phyloP scores from a whole-genome alignment of 2,888 invertebrate genomes.

The Notodonta dromedarius region DNA sequence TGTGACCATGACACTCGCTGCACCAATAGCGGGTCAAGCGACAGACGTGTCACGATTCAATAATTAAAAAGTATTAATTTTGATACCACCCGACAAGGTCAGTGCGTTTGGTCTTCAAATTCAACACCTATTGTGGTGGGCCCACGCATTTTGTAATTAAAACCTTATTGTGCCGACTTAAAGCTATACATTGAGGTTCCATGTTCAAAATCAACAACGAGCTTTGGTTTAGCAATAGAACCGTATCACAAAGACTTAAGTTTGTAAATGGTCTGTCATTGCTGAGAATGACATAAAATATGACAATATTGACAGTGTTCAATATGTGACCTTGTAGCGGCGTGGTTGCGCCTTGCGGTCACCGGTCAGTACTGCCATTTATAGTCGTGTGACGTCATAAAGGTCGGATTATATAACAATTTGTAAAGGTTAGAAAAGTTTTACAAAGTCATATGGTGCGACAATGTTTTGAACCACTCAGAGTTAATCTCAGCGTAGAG shows the following conservation, averaged over 20 bases:
- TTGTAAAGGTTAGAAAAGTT: slow-evolving; percentile 8
- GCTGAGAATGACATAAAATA: slow-evolving; percentile 29
- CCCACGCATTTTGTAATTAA: slow-evolving; percentile 11
- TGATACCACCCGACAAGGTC: slow-evolving; percentile 54
- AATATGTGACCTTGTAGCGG: slow-evolving; percentile 30
- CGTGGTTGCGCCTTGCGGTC: slow-evolving; percentile 32
- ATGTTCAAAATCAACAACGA: slow-evolving; percentile 2
- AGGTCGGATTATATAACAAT: slow-evolving; percentile 35
- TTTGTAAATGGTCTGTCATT: slow-evolving; percentile 18
- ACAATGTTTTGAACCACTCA: not conserved
- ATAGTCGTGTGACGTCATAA: slow-evolving; percentile 21
- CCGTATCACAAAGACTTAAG: slow-evolving; percentile 2
- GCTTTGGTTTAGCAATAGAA: not conserved
- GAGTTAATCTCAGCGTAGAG: too few species aligned
- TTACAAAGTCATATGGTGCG: slow-evolving; percentile 7
- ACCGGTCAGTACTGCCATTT: slow-evolving; percentile 32
- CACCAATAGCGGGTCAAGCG: slow-evolving; percentile 28
- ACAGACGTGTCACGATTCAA: slow-evolving; percentile 48
- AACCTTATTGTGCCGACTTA: slow-evolving; percentile 13
- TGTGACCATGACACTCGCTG: slow-evolving; percentile 45
- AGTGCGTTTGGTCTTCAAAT: slow-evolving; percentile 42
- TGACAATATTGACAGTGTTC: slow-evolving; percentile 35
- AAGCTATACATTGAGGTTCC: not conserved
- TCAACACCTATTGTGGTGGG: slow-evolving; percentile 9
- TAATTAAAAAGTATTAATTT: slow-evolving; percentile 45